Evolutionary conservation across 2,113 vertebrate genomes (phyloP).

Genomic region (Boulengeromyrus knoepffleri): DNA sequence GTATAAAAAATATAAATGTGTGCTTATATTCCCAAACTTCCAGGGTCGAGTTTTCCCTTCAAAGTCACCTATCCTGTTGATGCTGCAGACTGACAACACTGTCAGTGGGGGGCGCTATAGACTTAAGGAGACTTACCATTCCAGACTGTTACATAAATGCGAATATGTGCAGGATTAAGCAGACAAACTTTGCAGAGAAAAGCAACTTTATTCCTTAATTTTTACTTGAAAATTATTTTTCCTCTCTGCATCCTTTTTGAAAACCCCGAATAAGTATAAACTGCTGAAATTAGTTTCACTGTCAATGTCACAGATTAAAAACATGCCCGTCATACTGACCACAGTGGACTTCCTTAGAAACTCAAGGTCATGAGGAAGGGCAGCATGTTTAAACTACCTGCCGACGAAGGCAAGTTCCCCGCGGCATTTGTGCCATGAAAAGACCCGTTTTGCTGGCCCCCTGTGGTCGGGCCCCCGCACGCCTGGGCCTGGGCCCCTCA

Average conservation of each 20-base stretch:
- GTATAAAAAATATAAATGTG: background rate
- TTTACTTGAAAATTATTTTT: background rate
- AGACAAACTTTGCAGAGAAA: background rate
- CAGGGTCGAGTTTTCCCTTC: background rate
- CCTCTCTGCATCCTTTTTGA: background rate
- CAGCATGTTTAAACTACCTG: background rate
- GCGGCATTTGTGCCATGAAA: slow-evolving; percentile 22
- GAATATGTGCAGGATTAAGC: background rate
- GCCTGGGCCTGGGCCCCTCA: slow-evolving; percentile 38
- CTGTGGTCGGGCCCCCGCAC: slow-evolving; percentile 31
- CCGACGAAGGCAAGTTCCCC: background rate
- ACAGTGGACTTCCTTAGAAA: background rate
- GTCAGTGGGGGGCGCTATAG: background rate
- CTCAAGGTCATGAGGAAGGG: background rate
- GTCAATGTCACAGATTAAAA: background rate
- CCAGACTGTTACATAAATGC: background rate
- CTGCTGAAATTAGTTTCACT: background rate
- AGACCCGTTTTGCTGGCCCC: background rate
- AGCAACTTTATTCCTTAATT: background rate
- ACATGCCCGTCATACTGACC: background rate
- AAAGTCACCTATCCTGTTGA: background rate
- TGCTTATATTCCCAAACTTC: background rate
- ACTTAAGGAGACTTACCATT: background rate
- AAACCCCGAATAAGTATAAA: background rate
- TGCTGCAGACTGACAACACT: background rate